Base-by-base conservation (phyloP, 2,888 invertebrate species). In the Crematogaster levior region DNA sequence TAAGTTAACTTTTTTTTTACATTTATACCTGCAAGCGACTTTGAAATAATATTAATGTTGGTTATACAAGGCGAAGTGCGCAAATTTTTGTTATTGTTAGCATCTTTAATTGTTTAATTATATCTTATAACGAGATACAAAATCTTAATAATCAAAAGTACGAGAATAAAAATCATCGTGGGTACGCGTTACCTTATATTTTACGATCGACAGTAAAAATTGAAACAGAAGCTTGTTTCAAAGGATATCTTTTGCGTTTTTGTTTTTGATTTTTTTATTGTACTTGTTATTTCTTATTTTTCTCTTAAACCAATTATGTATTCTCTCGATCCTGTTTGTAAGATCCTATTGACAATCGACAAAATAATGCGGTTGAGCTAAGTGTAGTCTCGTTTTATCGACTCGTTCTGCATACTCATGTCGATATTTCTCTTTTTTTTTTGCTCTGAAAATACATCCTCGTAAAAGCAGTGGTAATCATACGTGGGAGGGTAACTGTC, bases 401-500 rank as follows among this genome's bases (percentile, higher is more conserved):
- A 18, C 10, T 30, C 53, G 43, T 77, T 77, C 4, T 66, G 30
- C 61, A 46, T 60, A 74, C 2, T 21, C 10, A n/a, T 15, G 7
- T 18, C 24, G 18, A 30, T 53, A 30, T 75, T 65, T 37, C 40
- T 74, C 48, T 37, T 43, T 34, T 75, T 15, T 15, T 46, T 27
- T 37, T 15, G 21, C 21, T 48, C 10, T 46, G 27, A 66, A 77
- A 81, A 46, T 77, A 77, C 53, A 77, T 37, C 24, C 58, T 81
- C 74, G 53, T 74, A 74, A 83, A 37, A 65, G 75, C 61, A 43
- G 18, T 10, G 56, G 24, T 37, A 18, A 46, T n/a, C 43, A 4
- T 75, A 63, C 79, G 65, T 65, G 43, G 65, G 79, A 81, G 81
- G 79, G 56, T 77, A 77, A 81, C 34, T 40, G 43, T 4, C 53